Conservation (phyloP, 2,888 invertebrate species). For the Metalampra italica region DNA sequence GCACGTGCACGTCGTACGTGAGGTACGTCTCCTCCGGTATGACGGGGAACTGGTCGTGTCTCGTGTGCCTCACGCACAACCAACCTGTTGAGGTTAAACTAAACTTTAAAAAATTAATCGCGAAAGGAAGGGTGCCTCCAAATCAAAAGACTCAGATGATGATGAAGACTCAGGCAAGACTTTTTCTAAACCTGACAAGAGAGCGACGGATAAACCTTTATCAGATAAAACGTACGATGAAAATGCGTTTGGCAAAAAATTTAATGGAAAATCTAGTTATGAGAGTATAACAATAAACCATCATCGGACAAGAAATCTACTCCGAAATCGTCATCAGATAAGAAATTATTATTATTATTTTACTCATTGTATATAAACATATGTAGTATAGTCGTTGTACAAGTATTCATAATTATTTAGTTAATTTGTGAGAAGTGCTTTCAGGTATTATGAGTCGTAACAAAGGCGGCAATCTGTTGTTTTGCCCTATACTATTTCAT, state of each 20-base stretch:
- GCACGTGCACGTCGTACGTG: conserved; percentile 55
- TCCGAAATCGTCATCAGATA: background rate
- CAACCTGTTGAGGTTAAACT: conserved; percentile 79
- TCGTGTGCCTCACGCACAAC: conserved; percentile 86
- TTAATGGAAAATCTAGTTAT: background rate
- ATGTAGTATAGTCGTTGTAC: no score
- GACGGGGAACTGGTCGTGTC: conserved; percentile 87
- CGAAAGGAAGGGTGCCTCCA: background rate
- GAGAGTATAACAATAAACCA: background rate
- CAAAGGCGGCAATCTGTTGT: no score
- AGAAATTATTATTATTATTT: no score
- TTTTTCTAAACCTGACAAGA: background rate
- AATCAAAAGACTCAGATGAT: background rate
- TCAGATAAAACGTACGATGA: background rate
- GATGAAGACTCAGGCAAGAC: background rate
- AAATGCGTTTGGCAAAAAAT: background rate
- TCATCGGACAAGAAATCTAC: background rate
- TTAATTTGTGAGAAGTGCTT: no score
- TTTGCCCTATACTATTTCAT: no score
- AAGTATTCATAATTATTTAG: no score
- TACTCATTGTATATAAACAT: no score
- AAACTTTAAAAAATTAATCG: background rate
- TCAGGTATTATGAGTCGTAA: no score
- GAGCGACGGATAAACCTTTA: background rate
- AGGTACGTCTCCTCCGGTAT: conserved; percentile 82